Evolutionary conservation across 2,888 invertebrate genomes (phyloP).

Genomic region (Plutella xylostella): DNA sequence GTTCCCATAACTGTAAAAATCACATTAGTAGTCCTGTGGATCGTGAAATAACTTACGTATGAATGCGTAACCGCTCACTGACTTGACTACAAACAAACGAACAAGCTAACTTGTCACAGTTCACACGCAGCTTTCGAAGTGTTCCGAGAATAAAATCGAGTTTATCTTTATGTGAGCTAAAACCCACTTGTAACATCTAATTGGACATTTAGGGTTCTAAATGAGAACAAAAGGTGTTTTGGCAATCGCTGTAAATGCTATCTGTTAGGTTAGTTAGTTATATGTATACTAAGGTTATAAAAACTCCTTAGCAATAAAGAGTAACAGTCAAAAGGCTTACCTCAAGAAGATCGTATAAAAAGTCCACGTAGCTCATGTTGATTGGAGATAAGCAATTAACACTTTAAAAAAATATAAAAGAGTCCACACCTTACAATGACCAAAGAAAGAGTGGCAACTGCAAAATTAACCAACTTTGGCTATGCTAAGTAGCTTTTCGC

Average conservation of each 20-base stretch:
- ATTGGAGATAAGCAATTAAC: constrained; percentile 12
- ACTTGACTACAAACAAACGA: background rate
- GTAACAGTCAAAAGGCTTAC: constrained; percentile 25
- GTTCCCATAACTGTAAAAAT: too few relatives aligned
- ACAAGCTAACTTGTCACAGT: background rate
- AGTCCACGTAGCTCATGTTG: constrained; percentile 52
- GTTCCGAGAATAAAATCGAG: constrained; percentile 2
- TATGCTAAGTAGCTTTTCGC: constrained; percentile 17
- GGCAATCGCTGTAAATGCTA: background rate
- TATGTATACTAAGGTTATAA: background rate
- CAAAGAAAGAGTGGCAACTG: constrained; percentile 37
- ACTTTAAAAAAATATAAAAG: constrained; percentile 12
- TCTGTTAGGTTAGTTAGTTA: background rate
- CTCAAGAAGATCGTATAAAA: constrained; percentile 53
- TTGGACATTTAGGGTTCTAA: background rate
- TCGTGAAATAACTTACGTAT: background rate
- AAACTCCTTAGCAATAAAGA: background rate
- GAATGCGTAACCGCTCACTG: background rate
- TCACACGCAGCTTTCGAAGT: constrained; percentile 3
- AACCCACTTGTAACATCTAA: background rate
- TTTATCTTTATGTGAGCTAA: background rate
- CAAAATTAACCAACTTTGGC: constrained; percentile 34
- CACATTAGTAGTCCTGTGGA: too few relatives aligned
- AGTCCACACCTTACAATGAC: constrained; percentile 27
- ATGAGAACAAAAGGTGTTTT: background rate